A percentile compares a stretch with the other conserved stretches of the same genome.
phyloP scores from a whole-genome alignment of 2,113 vertebrate genomes.

The Ahaetulla prasina region DNA sequence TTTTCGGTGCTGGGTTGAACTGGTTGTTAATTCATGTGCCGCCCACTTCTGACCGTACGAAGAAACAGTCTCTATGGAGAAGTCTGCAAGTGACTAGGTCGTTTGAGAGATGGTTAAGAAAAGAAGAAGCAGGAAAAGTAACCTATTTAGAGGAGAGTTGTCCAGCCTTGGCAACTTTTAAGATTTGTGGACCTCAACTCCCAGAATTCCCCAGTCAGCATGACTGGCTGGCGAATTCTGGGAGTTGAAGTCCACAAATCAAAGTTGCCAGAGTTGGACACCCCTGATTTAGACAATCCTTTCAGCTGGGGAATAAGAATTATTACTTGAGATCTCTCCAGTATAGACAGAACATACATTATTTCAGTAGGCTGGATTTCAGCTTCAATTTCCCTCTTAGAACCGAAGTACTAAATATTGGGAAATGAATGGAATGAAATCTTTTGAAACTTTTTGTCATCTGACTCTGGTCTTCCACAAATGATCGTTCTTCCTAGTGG shows the following conservation, averaged over 20 bases:
- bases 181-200: neutral
- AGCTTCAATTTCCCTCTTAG: neutral
- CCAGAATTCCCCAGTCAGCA: neutral
- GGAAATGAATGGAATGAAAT: neutral
- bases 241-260: neutral
- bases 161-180: neutral
- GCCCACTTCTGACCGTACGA: no score
- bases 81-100: neutral
- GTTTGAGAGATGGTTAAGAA: neutral
- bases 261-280: no score
- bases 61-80: neutral
- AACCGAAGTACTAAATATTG: neutral
- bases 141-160: neutral
- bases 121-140: neutral
- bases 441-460: neutral
- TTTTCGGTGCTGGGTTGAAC: no score
- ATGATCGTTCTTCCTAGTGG: neutral
- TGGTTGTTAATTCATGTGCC: no score
- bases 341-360: neutral
- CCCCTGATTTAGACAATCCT: neutral
- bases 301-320: neutral
- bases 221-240: neutral
- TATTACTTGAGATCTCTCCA: neutral
- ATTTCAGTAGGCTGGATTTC: neutral
- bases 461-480: no score